These are phyloP conservation scores for Sphenodon punctatus DNA, from an alignment of 2,797 vertebrate species.

Conservation along the genomic window DNA sequence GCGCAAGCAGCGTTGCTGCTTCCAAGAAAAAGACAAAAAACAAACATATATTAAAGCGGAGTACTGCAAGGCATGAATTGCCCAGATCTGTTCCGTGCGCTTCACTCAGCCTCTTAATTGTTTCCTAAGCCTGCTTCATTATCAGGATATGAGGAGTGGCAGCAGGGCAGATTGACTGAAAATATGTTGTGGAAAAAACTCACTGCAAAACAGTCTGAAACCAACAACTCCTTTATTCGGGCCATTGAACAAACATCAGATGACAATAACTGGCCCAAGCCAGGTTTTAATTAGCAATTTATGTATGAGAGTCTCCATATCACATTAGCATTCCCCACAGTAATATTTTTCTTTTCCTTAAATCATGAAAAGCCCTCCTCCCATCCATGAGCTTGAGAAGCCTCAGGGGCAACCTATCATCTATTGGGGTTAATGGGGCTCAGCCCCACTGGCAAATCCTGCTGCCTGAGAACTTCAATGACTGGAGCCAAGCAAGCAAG, in stretches of 20 bases:
- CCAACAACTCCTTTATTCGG: not conserved
- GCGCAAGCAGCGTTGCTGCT: rapidly evolving
- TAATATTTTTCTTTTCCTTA: too few species aligned
- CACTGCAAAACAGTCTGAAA: not conserved
- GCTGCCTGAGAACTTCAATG: too few species aligned
- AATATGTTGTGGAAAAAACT: not conserved
- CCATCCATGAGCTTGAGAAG: too few species aligned
- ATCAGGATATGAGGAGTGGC: rapidly evolving
- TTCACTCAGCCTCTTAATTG: not conserved
- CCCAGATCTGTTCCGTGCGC: not conserved
- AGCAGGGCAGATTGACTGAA: not conserved
- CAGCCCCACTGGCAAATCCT: too few species aligned
- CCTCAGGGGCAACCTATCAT: too few species aligned
- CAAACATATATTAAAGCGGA: not conserved
- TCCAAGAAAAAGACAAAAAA: not conserved
- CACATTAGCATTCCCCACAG: not conserved
- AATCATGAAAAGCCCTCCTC: too few species aligned
- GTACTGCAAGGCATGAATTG: not conserved
- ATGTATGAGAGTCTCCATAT: not conserved
- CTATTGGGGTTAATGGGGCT: too few species aligned
- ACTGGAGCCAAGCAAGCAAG: too few species aligned
- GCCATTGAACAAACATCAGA: not conserved
- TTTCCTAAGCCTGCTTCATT: not conserved
- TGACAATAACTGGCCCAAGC: not conserved
- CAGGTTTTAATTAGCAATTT: not conserved